These are phyloP conservation scores for Chaetodon trifascialis DNA, from an alignment of 2,113 vertebrate species.

Conservation along the genomic window DNA sequence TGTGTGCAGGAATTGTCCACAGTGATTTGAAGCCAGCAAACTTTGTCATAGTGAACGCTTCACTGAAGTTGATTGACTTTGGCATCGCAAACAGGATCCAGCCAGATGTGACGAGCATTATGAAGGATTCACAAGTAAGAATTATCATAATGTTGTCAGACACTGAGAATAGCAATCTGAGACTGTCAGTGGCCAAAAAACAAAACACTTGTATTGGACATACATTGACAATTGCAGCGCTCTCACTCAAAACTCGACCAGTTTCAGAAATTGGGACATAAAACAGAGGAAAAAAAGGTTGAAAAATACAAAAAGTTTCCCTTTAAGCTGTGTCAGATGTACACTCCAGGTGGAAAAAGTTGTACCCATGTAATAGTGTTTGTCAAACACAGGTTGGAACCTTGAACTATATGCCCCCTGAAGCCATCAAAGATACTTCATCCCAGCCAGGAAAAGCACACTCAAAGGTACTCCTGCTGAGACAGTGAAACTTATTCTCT, in stretches of 20 bases:
- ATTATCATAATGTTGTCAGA: not conserved
- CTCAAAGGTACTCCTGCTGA: conserved; percentile 88
- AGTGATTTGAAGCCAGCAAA: conserved; percentile 98
- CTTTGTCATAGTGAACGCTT: conserved; percentile 96
- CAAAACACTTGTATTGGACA: too few relatives aligned
- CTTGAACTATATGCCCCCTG: conserved; percentile 97
- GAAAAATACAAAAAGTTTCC: too few relatives aligned
- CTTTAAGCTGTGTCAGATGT: too few relatives aligned
- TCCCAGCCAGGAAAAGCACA: conserved; percentile 88
- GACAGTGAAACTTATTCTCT: not conserved
- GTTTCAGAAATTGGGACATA: too few relatives aligned
- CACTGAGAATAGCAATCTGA: too few relatives aligned
- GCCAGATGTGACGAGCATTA: conserved; percentile 96
- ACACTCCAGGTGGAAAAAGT: too few relatives aligned
- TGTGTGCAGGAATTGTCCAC: conserved; percentile 92
- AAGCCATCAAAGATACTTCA: conserved; percentile 95
- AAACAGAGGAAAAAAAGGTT: too few relatives aligned
- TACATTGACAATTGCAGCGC: too few relatives aligned
- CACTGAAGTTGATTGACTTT: conserved; percentile 97
- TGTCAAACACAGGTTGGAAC: conserved; percentile 90
- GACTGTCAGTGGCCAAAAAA: too few relatives aligned
- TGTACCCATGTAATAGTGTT: not conserved
- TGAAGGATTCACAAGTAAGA: conserved; percentile 95
- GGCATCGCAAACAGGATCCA: conserved; percentile 98
- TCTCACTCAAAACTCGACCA: too few relatives aligned